Conservation (phyloP, 2,888 invertebrate genomes). For the Amiota communis region DNA sequence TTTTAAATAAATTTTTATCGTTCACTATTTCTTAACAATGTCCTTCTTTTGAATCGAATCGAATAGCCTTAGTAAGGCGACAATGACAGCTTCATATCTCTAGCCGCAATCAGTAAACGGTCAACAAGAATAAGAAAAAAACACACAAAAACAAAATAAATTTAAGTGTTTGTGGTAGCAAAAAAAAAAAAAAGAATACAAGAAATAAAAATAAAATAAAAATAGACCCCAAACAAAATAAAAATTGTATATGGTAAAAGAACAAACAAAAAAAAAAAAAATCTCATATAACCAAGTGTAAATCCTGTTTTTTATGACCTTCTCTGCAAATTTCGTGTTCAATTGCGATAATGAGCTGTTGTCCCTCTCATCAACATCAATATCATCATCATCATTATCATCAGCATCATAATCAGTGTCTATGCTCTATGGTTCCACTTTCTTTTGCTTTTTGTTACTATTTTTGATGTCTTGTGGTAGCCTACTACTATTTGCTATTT, state of each 20-base stretch:
- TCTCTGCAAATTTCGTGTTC: conserved; percentile 58
- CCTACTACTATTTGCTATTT: conserved; percentile 41
- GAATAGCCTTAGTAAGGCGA: neutral
- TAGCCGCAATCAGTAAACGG: conserved; percentile 32
- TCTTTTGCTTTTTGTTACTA: neutral
- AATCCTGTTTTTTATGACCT: conserved; percentile 53
- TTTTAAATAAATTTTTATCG: neutral
- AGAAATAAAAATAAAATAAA: neutral
- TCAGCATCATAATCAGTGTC: too few species aligned
- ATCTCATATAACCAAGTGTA: conserved; percentile 25
- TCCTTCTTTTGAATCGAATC: conserved; percentile 5
- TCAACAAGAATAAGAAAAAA: conserved; percentile 11
- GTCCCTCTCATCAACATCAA: neutral
- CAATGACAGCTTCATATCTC: too few species aligned
- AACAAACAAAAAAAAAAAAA: conserved; percentile 34
- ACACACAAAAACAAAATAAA: conserved; percentile 1
- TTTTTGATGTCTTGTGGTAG: neutral
- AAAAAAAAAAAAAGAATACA: neutral
- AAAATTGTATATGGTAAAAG: conserved; percentile 31
- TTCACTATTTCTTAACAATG: conserved; percentile 11
- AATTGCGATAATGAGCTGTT: conserved; percentile 58
- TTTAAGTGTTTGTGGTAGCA: conserved; percentile 9
- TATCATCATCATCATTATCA: too few species aligned
- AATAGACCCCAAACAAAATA: neutral
- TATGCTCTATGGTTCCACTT: too few species aligned